Conservation (phyloP, 92 coral and sea anemone species). For the Nematostella vectensis region DNA sequence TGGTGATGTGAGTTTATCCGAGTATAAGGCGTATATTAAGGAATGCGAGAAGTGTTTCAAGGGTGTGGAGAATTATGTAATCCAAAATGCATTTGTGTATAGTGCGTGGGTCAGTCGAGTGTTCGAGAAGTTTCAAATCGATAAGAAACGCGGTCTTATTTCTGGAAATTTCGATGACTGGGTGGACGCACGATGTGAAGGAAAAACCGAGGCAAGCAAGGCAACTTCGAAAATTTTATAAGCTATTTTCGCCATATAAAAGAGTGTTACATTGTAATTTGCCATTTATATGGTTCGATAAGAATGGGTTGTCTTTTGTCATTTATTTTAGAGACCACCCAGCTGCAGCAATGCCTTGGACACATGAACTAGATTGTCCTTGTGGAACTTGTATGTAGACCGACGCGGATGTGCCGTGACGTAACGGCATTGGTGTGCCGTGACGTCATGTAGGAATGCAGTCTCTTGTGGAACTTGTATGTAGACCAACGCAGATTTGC, state of each 20-base stretch:
- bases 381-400: no score
- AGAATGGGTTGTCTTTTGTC: conserved; percentile 5
- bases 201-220: conserved; percentile 17
- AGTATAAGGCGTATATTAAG: conserved; percentile 12
- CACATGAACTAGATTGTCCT: no score
- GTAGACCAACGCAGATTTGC: no score
- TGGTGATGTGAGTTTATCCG: conserved; percentile 7
- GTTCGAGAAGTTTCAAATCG: neutral
- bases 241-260: conserved; percentile 1
- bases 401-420: no score
- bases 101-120: neutral
- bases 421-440: no score
- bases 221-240: conserved; percentile 12
- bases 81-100: neutral
- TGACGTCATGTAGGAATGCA: no score
- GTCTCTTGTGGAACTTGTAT: no score
- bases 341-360: no score
- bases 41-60: conserved; percentile 25
- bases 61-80: no score
- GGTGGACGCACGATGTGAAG: conserved; percentile 16
- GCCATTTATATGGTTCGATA: conserved; percentile 11
- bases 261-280: conserved; percentile 4
- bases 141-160: neutral
- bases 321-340: no score
- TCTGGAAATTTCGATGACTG: conserved; percentile 35